phyloP scores from a whole-genome alignment of 2,797 vertebrate genomes.

The Huso huso region DNA sequence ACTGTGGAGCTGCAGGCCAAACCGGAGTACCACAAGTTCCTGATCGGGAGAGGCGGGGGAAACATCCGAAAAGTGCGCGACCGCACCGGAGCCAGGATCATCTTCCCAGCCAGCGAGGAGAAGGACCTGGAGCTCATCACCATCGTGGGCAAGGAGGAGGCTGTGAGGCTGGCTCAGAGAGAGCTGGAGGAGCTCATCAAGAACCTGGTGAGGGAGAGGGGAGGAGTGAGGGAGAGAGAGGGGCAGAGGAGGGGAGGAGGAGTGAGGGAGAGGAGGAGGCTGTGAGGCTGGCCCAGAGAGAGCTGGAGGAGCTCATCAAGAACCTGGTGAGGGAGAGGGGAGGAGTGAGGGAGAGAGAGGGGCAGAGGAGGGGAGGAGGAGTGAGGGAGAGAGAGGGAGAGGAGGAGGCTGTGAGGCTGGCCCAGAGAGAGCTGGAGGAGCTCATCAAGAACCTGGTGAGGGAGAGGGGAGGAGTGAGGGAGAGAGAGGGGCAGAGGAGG shows the following conservation, averaged over 20 bases:
- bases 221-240: background rate
- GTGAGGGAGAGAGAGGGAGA: background rate
- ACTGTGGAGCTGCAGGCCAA: conserved; percentile 62
- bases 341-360: background rate
- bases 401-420: conserved; percentile 50
- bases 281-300: conserved; percentile 9
- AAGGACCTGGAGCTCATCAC: conserved; percentile 67
- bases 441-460: conserved; percentile 69
- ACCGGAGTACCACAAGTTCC: conserved; percentile 69
- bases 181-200: conserved; percentile 65
- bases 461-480: background rate
- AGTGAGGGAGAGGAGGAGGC: background rate
- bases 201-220: conserved; percentile 54
- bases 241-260: conserved; percentile 7
- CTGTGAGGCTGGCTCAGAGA: conserved; percentile 58
- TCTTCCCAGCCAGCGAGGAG: conserved; percentile 65
- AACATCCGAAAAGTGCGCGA: conserved; percentile 65
- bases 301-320: conserved; percentile 25
- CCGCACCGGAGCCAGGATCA: conserved; percentile 59
- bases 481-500: background rate
- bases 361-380: conserved; percentile 2
- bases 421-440: conserved; percentile 64
- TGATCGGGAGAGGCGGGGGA: conserved; percentile 67
- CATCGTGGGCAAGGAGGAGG: conserved; percentile 66
- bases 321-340: conserved; percentile 20